Conservation (phyloP, 2,888 invertebrate species). For the Himalopsyche japonica region DNA sequence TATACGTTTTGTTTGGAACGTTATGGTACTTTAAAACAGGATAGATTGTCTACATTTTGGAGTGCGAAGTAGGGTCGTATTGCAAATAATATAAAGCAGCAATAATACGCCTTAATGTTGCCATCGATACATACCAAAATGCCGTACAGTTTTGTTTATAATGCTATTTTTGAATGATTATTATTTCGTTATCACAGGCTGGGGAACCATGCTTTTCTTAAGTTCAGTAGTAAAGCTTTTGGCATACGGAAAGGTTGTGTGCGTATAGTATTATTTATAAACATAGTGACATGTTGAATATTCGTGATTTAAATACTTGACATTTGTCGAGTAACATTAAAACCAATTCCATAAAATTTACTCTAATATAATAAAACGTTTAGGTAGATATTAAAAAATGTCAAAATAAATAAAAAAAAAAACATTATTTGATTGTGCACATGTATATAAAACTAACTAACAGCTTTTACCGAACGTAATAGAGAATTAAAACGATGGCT, state of each 20-base stretch:
- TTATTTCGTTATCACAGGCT: slow-evolving; percentile 36
- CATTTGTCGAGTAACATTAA: neutral
- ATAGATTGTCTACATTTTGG: slow-evolving; percentile 28
- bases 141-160: neutral
- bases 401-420: neutral
- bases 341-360: neutral
- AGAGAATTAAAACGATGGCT: no score
- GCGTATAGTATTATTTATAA: slow-evolving; percentile 3
- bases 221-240: slow-evolving; percentile 33
- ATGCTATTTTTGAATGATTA: slow-evolving; percentile 14
- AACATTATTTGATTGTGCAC: neutral
- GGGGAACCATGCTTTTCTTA: slow-evolving; percentile 26
- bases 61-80: slow-evolving; percentile 2
- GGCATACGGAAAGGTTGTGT: slow-evolving; percentile 27
- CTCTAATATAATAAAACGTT: neutral
- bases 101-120: neutral
- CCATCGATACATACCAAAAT: neutral
- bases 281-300: neutral
- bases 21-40: slow-evolving; percentile 29
- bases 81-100: neutral
- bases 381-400: neutral
- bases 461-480: neutral
- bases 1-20: slow-evolving; percentile 35
- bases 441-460: neutral
- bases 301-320: neutral